Base-by-base conservation (phyloP, 2,797 vertebrate species). In the Corythornis leucogaster region DNA sequence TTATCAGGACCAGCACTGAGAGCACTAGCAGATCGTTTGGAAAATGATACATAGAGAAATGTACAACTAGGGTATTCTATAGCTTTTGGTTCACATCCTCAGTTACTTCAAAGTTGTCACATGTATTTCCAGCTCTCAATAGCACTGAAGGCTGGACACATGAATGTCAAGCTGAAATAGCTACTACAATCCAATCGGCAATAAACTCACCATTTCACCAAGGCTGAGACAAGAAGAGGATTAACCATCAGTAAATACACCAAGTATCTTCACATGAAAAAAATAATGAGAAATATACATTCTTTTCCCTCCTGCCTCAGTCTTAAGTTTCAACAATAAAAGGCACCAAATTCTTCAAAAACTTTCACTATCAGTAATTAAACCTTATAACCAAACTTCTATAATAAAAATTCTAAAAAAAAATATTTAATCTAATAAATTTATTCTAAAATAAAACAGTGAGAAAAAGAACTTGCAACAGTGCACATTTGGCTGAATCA, bases 1-100 rank as follows among this genome's bases (percentile, higher is more conserved):
- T n/a, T n/a, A 66, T 17, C 38, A 54, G 74, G 59, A 62, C 50
- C 15, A 48, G 50, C 1, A 0, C 54, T 12, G 17, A 50, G 15
- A 71, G 55, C 53, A 68, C n/a, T 2, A 25, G 43, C 48, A 69
- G 67, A 48, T 69, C 26, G 40, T 84, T 21, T 43, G 55, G 70
- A 40, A 30, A 69, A 40, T 0, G 0, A 71, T 19, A 38, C 10
- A 50, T 0, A 38, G 9, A 57, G 24, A 80, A 84, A 57, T 3
- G 0, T 9, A 46, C 16, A 62, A 25, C 67, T 31, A 45, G 30
- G 25, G 9, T 11, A 57, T 79, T 66, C 53, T 10, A 54, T 5
- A 50, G 42, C 15, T 84, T 71, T 64, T 17, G 43, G 10, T 61
- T 90, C 74, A 51, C 51, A 81, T 38, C 55, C 57, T 62, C 51